phyloP scores from a whole-genome alignment of 2,888 invertebrate genomes.

The Lycaena phlaeas region DNA sequence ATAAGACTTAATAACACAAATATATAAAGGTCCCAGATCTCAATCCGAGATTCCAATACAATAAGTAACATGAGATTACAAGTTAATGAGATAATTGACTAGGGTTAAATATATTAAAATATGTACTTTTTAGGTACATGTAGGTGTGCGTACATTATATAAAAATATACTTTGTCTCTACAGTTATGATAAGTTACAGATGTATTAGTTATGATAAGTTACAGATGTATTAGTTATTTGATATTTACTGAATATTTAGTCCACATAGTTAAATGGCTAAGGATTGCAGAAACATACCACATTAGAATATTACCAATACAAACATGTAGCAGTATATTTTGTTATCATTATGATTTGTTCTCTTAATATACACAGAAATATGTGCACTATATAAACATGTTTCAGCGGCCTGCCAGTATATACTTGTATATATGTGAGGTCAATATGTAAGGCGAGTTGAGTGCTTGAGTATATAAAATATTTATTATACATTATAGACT shows the following conservation, averaged over 20 bases:
- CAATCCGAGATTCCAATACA: constrained; percentile 1
- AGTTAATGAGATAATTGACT: neutral
- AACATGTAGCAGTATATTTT: no score
- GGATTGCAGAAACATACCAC: no score
- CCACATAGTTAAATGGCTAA: no score
- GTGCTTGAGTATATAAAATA: neutral
- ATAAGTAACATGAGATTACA: neutral
- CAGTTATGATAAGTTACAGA: neutral
- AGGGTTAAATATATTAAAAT: constrained; percentile 3
- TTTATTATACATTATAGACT: neutral
- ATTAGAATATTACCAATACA: neutral
- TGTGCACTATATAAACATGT: neutral
- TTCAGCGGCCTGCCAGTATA: neutral
- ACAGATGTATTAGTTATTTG: neutral
- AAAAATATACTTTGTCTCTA: neutral
- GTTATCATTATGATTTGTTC: neutral
- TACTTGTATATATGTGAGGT: constrained; percentile 14
- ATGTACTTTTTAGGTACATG: neutral
- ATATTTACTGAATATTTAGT: no score
- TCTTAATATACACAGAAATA: no score
- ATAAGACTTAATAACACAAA: no score
- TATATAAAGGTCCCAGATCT: neutral
- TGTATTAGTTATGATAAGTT: neutral
- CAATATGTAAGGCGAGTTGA: constrained; percentile 15
- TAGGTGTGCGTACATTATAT: neutral